Evolutionary conservation across 2,888 invertebrate species (phyloP), one percentile per base, ranked within the genome.

Genomic region (Mimas tiliae): DNA sequence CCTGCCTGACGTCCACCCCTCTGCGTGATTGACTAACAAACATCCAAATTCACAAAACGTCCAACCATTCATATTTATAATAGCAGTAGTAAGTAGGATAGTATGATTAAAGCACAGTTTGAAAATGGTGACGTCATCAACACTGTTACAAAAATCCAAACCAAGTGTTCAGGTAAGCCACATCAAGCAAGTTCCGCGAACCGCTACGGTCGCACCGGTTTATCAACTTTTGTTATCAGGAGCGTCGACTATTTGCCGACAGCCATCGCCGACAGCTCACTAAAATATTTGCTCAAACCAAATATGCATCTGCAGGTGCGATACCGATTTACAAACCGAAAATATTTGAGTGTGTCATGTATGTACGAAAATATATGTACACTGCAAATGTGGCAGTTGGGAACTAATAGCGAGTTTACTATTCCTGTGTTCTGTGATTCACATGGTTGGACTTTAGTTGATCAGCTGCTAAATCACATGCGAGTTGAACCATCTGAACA

Each of bases 191-290:
- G 16, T 58, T 42, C 58, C 11, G 19, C 58, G 42, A 58, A 58
- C 19, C 9, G 14, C 1, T 7, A 34, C 34, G 34, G 14, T 34
- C n/a, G 6, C 16, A 42, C 38, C 58, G 58, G 58, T 62, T 65
- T 42, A 65, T 62, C 62, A 27, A 38, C 42, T 19, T 50, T 47
- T 65, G 42, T 65, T 65, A 65, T 65, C 65, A 62, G 65, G 65
- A 62, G 65, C 65, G 58, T 51, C 16, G 19, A 53, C 62, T 65
- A 52, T 65, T 65, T 65, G 62, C 65, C 21, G 62, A 62, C 45
- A 34, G 6, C 27, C n/a, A n/a, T n/a, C n/a, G 62, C 65, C 21
- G 62, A 62, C 45, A 34, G 6, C 27, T 51, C 62, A 62, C 62
- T 42, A 38, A 58, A 62, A 51, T 65, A 62, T 65, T 51, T 47